Percentiles rank a stretch among this genome's conserved stretches.
These are phyloP conservation scores for Saimiri boliviensis DNA, from an alignment of 2,113 vertebrate species.

Conservation along the genomic window DNA sequence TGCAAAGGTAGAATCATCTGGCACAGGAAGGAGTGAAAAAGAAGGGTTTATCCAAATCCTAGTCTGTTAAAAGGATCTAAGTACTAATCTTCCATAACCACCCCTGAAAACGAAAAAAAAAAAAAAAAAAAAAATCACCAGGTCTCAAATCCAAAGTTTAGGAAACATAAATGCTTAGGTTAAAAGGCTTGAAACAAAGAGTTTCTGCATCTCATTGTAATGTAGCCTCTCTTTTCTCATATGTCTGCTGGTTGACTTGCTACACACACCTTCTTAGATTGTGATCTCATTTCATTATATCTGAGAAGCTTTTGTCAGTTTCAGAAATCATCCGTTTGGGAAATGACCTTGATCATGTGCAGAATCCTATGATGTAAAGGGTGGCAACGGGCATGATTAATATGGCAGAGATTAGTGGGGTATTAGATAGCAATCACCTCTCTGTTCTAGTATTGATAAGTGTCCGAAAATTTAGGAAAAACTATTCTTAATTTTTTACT, in stretches of 20 bases:
- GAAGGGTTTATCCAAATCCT: too few species aligned
- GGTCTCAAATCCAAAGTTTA: neutral
- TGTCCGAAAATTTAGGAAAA: neutral
- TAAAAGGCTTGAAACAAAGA: neutral
- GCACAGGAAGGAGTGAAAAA: neutral
- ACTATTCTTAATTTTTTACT: neutral
- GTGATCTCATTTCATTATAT: conserved; percentile 86
- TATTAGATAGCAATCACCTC: neutral
- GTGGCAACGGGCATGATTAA: conserved; percentile 1
- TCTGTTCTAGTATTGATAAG: neutral
- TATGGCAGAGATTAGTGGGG: neutral
- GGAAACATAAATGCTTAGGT: neutral
- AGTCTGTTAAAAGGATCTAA: neutral
- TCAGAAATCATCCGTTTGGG: conserved; percentile 85
- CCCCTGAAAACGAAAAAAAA: neutral
- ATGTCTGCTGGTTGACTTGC: conserved; percentile 67
- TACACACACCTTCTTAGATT: conserved; percentile 75
- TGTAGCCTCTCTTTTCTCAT: conserved; percentile 67
- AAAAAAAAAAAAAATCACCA: neutral
- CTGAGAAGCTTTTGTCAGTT: conserved; percentile 62
- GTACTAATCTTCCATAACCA: neutral
- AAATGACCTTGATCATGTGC: conserved; percentile 82
- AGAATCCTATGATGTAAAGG: conserved; percentile 84
- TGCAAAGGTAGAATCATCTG: neutral
- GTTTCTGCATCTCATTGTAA: neutral